phyloP scores from a whole-genome alignment of 2,113 vertebrate species.

The Sinocyclocheilus rhinocerous region DNA sequence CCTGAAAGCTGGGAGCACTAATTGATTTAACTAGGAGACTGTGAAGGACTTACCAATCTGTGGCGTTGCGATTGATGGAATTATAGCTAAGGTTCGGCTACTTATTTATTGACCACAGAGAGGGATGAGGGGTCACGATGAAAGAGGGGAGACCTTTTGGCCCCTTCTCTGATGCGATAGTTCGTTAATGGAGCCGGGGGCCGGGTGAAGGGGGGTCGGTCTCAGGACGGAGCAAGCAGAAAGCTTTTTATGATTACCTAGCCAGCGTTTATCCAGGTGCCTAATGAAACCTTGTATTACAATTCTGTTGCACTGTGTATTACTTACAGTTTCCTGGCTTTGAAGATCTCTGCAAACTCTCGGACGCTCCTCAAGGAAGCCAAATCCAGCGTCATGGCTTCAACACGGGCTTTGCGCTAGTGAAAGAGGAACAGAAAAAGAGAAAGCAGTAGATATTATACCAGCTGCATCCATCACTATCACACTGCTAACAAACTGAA shows the following conservation, averaged over 20 bases:
- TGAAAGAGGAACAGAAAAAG: constrained; percentile 29
- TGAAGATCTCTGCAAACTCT: constrained; percentile 89
- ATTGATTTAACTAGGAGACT: constrained; percentile 69
- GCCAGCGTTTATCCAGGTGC: neutral
- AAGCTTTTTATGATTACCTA: constrained; percentile 34
- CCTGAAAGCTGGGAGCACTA: constrained; percentile 57
- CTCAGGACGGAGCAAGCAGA: constrained; percentile 43
- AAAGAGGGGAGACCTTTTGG: constrained; percentile 62
- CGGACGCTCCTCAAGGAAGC: constrained; percentile 86
- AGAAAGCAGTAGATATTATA: constrained; percentile 36
- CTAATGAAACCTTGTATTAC: neutral
- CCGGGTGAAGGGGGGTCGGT: constrained; percentile 1
- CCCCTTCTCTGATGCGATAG: constrained; percentile 63
- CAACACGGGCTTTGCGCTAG: constrained; percentile 94
- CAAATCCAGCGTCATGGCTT: constrained; percentile 93
- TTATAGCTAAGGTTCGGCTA: constrained; percentile 61
- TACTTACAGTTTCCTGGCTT: constrained; percentile 94
- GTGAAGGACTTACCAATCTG: constrained; percentile 65
- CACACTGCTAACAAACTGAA: constrained; percentile 27
- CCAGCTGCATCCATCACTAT: constrained; percentile 9
- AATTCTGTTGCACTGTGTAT: neutral
- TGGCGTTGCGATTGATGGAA: constrained; percentile 63
- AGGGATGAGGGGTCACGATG: constrained; percentile 57
- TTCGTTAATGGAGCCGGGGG: constrained; percentile 55
- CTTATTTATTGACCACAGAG: constrained; percentile 66